Evolutionary conservation across 1,140 invertebrate species (phyloP).

Genomic region (Conus ventricosus): DNA sequence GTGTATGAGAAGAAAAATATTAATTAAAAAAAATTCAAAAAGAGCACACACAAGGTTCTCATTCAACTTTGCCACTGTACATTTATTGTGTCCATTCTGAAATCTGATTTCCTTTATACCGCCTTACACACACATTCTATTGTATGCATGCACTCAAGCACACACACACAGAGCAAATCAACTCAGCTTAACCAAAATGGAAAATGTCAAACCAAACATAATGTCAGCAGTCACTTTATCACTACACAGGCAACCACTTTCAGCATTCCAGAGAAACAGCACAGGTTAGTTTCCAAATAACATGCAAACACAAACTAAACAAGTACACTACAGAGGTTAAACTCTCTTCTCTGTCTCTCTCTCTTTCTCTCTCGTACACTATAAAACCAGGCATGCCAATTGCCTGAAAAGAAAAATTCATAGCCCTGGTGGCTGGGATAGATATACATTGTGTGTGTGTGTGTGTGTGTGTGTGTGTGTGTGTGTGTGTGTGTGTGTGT

Average conservation of each 20-base stretch:
- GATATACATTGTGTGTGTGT: no score
- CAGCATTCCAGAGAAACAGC: not conserved
- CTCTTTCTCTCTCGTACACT: no score
- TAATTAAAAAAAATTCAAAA: no score
- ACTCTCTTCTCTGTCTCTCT: no score
- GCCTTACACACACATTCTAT: not conserved
- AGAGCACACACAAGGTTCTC: not conserved
- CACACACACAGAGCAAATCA: not conserved
- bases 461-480: no score
- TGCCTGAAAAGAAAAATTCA: not conserved
- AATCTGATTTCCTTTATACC: no score
- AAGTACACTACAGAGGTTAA: not conserved
- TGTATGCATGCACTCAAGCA: not conserved
- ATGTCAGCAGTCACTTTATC: not conserved
- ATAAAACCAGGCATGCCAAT: no score
- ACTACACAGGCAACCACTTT: not conserved
- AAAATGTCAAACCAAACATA: not conserved
- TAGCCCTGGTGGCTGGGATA: not conserved
- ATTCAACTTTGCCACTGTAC: no score
- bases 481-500: no score
- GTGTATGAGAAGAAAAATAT: no score
- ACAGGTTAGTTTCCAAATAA: not conserved
- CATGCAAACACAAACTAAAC: not conserved
- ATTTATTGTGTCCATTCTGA: no score
- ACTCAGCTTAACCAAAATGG: not conserved